These are phyloP conservation scores for Zaprionus inermis DNA, from an alignment of 1,140 invertebrate genomes.

Conservation along the genomic window DNA sequence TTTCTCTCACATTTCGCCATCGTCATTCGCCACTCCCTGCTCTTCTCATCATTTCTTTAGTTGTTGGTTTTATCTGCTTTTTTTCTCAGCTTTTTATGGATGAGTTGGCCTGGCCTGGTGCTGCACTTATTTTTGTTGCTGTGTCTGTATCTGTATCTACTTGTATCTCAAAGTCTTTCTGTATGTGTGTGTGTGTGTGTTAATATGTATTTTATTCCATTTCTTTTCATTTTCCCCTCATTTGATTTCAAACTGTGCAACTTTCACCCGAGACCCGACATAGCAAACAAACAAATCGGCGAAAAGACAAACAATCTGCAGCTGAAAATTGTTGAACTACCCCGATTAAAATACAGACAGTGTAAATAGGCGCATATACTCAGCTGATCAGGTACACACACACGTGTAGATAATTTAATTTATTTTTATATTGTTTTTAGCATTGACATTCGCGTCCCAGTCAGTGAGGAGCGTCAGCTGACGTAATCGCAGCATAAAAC, in stretches of 20 bases:
- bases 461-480: slow-evolving; percentile 55
- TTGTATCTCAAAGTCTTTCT: neutral
- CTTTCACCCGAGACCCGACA: slow-evolving; percentile 55
- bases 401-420: slow-evolving; percentile 37
- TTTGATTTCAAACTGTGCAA: slow-evolving; percentile 67
- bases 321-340: slow-evolving; percentile 27
- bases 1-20: neutral
- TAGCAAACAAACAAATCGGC: slow-evolving; percentile 48
- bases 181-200: slow-evolving; percentile 8
- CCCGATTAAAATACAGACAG: slow-evolving; percentile 4
- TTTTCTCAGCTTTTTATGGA: slow-evolving; percentile 39
- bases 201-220: slow-evolving; percentile 38
- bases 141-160: slow-evolving; percentile 10
- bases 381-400: slow-evolving; percentile 9
- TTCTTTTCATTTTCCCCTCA: slow-evolving; percentile 53
- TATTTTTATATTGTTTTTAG: slow-evolving; percentile 40
- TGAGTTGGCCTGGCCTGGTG: slow-evolving; percentile 56
- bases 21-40: slow-evolving; percentile 1
- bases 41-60: slow-evolving; percentile 1
- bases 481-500: slow-evolving; percentile 73
- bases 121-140: slow-evolving; percentile 58
- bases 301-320: slow-evolving; percentile 36
- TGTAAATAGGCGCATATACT: slow-evolving; percentile 12
- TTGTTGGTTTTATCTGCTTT: slow-evolving; percentile 11
- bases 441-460: slow-evolving; percentile 36